Evolutionary conservation across 2,888 invertebrate genomes (phyloP), one percentile per base, ranked within the genome.

Genomic region (Rhingia campestris): DNA sequence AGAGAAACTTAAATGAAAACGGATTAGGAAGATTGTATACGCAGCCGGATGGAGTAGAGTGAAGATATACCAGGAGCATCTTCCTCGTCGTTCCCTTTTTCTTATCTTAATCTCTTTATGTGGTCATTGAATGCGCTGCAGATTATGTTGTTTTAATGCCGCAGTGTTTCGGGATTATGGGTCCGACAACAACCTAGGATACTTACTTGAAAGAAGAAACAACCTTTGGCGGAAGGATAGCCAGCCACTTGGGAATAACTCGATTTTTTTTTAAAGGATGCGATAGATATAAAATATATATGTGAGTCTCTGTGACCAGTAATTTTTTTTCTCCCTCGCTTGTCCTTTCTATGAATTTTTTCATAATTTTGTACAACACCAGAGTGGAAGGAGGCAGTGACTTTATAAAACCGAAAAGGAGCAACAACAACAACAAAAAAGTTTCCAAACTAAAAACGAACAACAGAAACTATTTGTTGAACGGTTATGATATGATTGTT

Each of bases 61-160:
- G 45, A 14, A 56, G 22, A 32, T 32, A 39, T n/a, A 64, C 35
- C 37, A 51, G 12, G 10, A 45, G 54, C 47, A 10, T 32, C 32
- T 51, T 6, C 10, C n/a, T 49, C 7, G 45, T 33, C 33, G 37
- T 9, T 58, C 9, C 9, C 43, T 35, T 45, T 66, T 79, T 61
- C 66, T 53, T 73, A 79, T 79, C 66, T 53, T 45, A 59, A 72
- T 64, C 72, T 72, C 41, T 79, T 73, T 72, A 79, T 79, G 64
- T 41, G 77, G 63, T 70, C 77, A 70, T 58, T 70, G 69, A 77
- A 77, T 51, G 56, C 47, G 33, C 59, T 66, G 33, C 30, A 10
- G 61, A 79, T 66, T 73, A 73, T 73, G 66, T 67, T 73, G 69
- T 69, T 69, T 69, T 59, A 69, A 69, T 54, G 37, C 39, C 22